Evolutionary conservation across 2,888 invertebrate species (phyloP).

Genomic region (Acronicta leporina): DNA sequence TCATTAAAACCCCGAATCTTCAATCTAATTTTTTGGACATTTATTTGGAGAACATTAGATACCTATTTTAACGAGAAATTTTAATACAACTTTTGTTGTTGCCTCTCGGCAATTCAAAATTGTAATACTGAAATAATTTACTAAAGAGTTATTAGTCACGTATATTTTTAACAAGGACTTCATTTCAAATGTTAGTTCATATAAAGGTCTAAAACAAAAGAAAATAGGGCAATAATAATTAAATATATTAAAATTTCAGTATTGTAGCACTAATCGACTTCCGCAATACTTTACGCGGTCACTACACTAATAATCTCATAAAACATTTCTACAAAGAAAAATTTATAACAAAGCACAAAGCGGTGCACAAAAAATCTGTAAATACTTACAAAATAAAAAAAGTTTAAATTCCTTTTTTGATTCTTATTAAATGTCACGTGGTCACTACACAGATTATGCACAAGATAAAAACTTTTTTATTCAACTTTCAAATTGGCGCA

Average conservation of each 20-base stretch:
- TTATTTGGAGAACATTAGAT: conserved; percentile 24
- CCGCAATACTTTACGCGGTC: conserved; percentile 21
- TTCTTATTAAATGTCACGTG: conserved; percentile 50
- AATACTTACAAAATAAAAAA: conserved; percentile 51
- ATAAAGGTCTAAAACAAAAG: not conserved
- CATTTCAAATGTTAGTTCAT: too few relatives aligned
- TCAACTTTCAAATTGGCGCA: conserved; percentile 58
- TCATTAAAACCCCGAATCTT: conserved; percentile 44
- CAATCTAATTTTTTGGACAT: conserved; percentile 26
- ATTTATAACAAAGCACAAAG: conserved; percentile 46
- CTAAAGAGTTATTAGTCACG: too few relatives aligned
- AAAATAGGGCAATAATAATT: conserved; percentile 4
- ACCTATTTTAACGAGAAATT: conserved; percentile 22
- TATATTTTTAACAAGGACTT: too few relatives aligned
- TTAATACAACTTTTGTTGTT: not conserved
- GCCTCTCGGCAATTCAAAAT: not conserved
- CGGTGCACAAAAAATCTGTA: conserved; percentile 19
- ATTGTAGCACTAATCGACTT: conserved; percentile 7
- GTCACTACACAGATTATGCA: conserved; percentile 57
- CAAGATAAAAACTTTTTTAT: conserved; percentile 53
- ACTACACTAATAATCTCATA: conserved; percentile 26
- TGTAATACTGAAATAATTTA: too few relatives aligned
- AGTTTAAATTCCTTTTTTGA: conserved; percentile 37
- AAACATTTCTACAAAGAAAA: conserved; percentile 37
- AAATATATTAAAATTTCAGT: not conserved